Evolutionary conservation across 2,113 vertebrate species (phyloP), one percentile per base, ranked within the genome.

Genomic region (Egretta garzetta): DNA sequence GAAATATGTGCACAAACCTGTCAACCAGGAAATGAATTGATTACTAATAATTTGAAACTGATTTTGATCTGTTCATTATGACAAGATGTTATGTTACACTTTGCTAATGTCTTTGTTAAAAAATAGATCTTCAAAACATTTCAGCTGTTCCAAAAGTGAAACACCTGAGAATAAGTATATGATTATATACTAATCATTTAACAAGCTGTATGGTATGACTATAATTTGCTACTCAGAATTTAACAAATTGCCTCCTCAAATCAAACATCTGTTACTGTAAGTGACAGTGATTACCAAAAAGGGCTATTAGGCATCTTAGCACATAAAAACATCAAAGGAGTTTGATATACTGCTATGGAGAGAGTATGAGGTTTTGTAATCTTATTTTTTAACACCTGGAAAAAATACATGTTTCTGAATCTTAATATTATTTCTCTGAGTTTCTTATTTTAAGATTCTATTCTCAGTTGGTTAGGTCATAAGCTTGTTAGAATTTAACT

Each of bases 161-260:
- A 90, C 22, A 95, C 53, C 79, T 86, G 92, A 84, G 87, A 91
- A 90, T 84, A 92, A 91, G 33, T 53, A n/a, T 77, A 60, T 96
- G 74, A 96, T 96, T 95, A 92, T 24, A 47, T 12, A 41, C 30
- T 90, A 92, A 95, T 92, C 49, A 92, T 93, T 91, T 94, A 85
- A 88, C 39, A 92, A 83, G 71, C 47, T 93, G 56, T 86, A 64
- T 0, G 6, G 10, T 90, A 52, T 30, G 64, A 80, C 74, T 82
- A 16, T 49, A 90, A 96, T 93, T 95, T 97, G 30, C 74, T 82
- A 56, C 62, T 90, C 43, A 92, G 85, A 88, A 80, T 92, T 90
- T 86, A 96, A 86, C 10, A 19, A 93, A 93, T 80, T 97, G 8
- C 49, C 30, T 96, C 23, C 71, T 95, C 49, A 76, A 90, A 83